Evolutionary conservation across 2,113 vertebrate genomes (phyloP), one percentile per base, ranked within the genome.

Genomic region (Heliornis fulica): DNA sequence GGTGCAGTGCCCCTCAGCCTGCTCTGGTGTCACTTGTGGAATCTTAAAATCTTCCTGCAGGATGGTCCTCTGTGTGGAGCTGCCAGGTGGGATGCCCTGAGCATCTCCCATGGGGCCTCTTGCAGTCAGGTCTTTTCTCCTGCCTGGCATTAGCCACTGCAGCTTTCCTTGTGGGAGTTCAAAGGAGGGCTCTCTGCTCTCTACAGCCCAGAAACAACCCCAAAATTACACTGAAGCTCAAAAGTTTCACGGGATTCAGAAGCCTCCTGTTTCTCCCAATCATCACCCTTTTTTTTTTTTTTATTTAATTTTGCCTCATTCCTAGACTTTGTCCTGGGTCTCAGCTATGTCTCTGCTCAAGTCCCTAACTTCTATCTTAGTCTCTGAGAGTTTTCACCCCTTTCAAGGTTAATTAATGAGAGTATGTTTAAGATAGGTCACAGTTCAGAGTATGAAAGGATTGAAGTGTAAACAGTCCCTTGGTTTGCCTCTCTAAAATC

Each of bases 331-430:
- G 31, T 46, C 15, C 11, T 1, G 12, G 5, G 9, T 75, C 53
- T 93, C 56, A 85, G 38, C 15, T 4, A 2, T 9, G 15, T 20
- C 28, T 72, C 46, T 75, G 19, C 14, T 61, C 4, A 2, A 77
- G 41, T 57, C 34, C 4, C 7, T 50, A 32, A 13, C 13, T 87
- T 40, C 20, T 59, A 8, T 29, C 46, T 69, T 25, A 81, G 31
- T 4, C 38, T 11, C 2, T 26, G 22, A 34, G 68, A 57, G 10
- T 59, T 75, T 91, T 79, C 48, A 83, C 13, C 31, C 16, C 17
- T 79, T 82, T 40, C 25, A 85, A 91, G 53, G 21, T 85, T 84
- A 93, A 82, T 68, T 84, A 89, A 43, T 31, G 43, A 71, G 29
- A 15, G 78, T 85, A 84, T 81, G 59, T 74, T 70, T 69, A 83